Base-by-base conservation (phyloP, 2,888 invertebrate genomes). In the Thereva unica region DNA sequence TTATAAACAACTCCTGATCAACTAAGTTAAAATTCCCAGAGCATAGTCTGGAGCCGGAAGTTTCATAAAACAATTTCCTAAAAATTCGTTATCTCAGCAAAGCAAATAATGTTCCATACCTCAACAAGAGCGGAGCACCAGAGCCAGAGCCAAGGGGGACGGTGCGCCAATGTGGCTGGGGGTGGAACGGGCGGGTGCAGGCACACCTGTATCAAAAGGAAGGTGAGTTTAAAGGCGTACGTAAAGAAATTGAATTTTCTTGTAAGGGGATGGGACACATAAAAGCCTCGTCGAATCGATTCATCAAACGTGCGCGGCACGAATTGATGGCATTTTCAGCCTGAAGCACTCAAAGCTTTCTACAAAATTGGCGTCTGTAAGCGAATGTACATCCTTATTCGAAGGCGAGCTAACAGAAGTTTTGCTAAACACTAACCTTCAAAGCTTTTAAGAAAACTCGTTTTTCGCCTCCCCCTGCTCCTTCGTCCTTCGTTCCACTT, bases 261-360 rank as follows among this genome's bases (percentile, higher is more conserved):
- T 23, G 53, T 34, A 64, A 53, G 38, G 47, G 45, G 44, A 64
- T 64, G 64, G 54, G 45, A 64, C 54, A 64, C 37, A 54, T 64
- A 64, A 64, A 54, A 61, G 49, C 40, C 61, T 40, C 50, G 50
- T 50, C 35, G 49, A 40, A 61, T 49, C 61, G 61, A 61, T 61
- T 61, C 50, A 50, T 61, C 61, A 61, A 61, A 61, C 38, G 61
- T 38, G 61, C 50, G 38, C 61, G 41, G 40, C 54, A 40, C 38
- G 49, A 56, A 56, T 56, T 65, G 65, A 65, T 65, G 49, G 65
- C 65, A 56, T 65, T 56, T 64, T 56, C 23, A 34, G 65, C 65
- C 49, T 6, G 38, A 45, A 49, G 56, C 65, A 41, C 4, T 45
- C 23, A 65, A 49, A 65, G 56, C 65, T 65, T 55, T 65, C 49